Base-by-base conservation (phyloP, 1,140 invertebrate species). In the Bombus difficillimus region DNA sequence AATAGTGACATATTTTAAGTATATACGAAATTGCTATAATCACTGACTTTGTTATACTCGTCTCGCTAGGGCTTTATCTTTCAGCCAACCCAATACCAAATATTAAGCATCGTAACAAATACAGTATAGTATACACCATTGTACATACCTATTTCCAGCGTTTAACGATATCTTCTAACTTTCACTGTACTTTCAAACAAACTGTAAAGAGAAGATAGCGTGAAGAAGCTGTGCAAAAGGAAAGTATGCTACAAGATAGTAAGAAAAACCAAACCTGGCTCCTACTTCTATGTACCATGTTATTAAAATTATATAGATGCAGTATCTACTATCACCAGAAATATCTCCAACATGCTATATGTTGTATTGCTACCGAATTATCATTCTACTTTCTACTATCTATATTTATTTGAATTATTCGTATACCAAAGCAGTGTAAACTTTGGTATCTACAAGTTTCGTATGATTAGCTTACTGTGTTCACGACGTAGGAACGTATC, bases 401-500 rank as follows among this genome's bases (percentile, higher is more conserved):
- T 37, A 10, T 37, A 62, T n/a, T 25, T 28, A 22, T 28, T 25
- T 28, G 5, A 37, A 75, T 22, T 13, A 39, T 34, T 39, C 22
- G 15, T 71, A n/a, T n/a, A 15, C 13, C 32, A 47, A n/a, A 41
- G 9, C 12, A 22, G 13, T 32, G 12, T 78, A 73, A 72, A 78
- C 57, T 59, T 34, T 86, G 12, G 2, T 62, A 64, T 69, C 59
- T 76, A 59, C 18, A n/a, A 83, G 32, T 72, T 73, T 15, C 0
- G 25, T 12, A 3, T 2, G 10, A 47, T 39, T 25, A 2, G 59
- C 91, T 92, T 90, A 92, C 92, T 43, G 53, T 72, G 57, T 86
- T 72, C n/a, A 88, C 84, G 81, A 84, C 83, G 77, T 92, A 87
- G 10, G 87, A 81, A 47, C 92, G 91, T 68, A 83, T 68, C 25